These are phyloP conservation scores for Stomatorhinus ivindoensis DNA, from an alignment of 2,113 vertebrate genomes.

Conservation along the genomic window DNA sequence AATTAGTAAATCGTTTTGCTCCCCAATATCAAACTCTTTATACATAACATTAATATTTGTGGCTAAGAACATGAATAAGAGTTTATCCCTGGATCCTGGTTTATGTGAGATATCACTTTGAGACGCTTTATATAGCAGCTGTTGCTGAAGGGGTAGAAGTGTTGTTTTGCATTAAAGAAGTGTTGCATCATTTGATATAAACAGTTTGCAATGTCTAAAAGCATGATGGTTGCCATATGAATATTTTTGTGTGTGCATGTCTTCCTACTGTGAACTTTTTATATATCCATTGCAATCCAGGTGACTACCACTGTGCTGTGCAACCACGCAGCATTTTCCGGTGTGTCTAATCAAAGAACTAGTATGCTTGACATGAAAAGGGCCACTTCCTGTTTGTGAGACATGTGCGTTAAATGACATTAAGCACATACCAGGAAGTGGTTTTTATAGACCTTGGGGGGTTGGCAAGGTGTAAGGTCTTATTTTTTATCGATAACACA, in stretches of 20 bases:
- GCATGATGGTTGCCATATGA: background rate
- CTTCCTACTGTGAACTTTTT: background rate
- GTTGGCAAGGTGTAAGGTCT: slow-evolving; percentile 31
- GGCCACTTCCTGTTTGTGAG: slow-evolving; percentile 61
- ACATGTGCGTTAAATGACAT: slow-evolving; percentile 35
- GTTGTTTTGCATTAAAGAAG: background rate
- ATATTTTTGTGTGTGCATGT: background rate
- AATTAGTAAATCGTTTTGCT: background rate
- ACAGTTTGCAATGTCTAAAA: background rate
- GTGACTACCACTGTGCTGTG: slow-evolving; percentile 23
- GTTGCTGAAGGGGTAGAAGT: background rate
- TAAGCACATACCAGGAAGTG: slow-evolving; percentile 57
- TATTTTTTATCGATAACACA: slow-evolving; percentile 15
- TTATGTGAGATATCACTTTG: background rate
- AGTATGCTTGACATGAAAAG: slow-evolving; percentile 45
- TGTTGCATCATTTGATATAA: background rate
- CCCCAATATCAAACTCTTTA: background rate
- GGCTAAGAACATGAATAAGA: background rate
- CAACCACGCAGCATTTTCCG: slow-evolving; percentile 21
- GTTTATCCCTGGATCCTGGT: background rate
- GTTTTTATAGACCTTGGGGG: slow-evolving; percentile 40
- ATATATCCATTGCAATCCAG: slow-evolving; percentile 8
- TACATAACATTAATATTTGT: background rate
- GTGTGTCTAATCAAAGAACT: slow-evolving; percentile 21
- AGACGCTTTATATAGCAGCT: background rate